Percentiles rank a stretch among this genome's conserved stretches.
Conservation (phyloP, 2,888 invertebrate species). For the Synergus gifuensis region DNA sequence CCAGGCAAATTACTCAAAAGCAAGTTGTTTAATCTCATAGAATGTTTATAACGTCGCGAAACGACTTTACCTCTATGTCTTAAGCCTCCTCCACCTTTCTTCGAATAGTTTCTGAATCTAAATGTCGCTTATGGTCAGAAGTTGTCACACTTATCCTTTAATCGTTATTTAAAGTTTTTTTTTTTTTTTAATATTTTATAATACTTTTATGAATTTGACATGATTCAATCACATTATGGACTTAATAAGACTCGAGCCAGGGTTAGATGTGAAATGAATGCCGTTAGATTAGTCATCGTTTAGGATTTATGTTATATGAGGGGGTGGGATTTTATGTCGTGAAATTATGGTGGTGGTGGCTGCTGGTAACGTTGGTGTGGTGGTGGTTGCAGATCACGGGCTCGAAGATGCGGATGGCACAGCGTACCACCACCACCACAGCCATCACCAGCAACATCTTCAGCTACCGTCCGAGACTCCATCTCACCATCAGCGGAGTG, state of each 20-base stretch:
- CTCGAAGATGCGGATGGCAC: conserved; percentile 73
- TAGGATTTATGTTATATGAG: not conserved
- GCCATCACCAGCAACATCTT: conserved; percentile 69
- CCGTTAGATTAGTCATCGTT: not conserved
- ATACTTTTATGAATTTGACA: not conserved
- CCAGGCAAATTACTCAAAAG: not conserved
- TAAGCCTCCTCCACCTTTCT: conserved; percentile 33
- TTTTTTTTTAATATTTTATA: not conserved
- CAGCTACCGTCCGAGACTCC: conserved; percentile 49
- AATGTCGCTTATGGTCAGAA: not conserved
- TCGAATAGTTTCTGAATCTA: not conserved
- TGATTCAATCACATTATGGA: too few relatives aligned
- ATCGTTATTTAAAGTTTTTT: conserved; percentile 2
- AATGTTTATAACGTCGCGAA: not conserved
- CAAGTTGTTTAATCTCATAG: not conserved
- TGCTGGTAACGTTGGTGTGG: conserved; percentile 77
- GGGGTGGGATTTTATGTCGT: conserved; percentile 44
- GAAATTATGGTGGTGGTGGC: conserved; percentile 70
- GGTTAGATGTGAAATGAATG: not conserved
- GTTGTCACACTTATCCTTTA: conserved; percentile 23
- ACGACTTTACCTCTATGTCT: conserved; percentile 23
- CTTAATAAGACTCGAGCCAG: not conserved
- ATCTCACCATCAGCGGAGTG: conserved; percentile 58
- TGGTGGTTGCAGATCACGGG: conserved; percentile 78
- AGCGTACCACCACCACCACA: conserved; percentile 76